Base-by-base conservation (phyloP, 2,888 invertebrate species). In the Autographa pulchrina region DNA sequence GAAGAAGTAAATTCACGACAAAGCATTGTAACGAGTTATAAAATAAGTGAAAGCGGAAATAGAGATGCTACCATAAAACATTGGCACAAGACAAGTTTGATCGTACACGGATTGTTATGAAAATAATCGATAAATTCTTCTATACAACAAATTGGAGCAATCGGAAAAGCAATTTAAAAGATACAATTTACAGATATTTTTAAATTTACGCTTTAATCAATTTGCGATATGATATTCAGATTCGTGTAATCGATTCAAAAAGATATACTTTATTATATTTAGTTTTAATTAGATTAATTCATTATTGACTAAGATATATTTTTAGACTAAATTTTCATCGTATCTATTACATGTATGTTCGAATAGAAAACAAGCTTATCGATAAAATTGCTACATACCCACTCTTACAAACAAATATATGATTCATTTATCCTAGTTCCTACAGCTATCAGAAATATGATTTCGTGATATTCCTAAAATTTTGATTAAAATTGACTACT, bases 31-130 rank as follows among this genome's bases (percentile, higher is more conserved):
- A 65, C 56, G 20, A 0, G 52, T n/a, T 0, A 9, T 14, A 14
- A 8, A 9, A 65, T 32, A 20, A 3, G 62, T 65, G 63, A 65
- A 61, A 66, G 9, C 65, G 52, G 68, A 56, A 73, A 68, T 54
- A 65, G 13, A 68, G 68, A 75, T 71, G 78, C 68, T 77, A 75
- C 63, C 78, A 81, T 80, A 85, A 86, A 87, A 84, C 83, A 88
- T 93, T 93, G 93, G 93, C 93, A 93, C 93, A 92, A 92, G 90
- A 90, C 87, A 89, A 87, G 82, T 86, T 89, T 84, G 81, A 89
- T 82, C 86, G 80, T 87, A 85, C 81, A 81, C 66, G 75, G 41
- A 74, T 72, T 75, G 70, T 31, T 68, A 62, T 69, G n/a, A 72
- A 74, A 81, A 80, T 54, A 81, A 58, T 72, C 68, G 69, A 68